phyloP scores from a whole-genome alignment of 2,113 vertebrate species.

The Sturnus vulgaris region DNA sequence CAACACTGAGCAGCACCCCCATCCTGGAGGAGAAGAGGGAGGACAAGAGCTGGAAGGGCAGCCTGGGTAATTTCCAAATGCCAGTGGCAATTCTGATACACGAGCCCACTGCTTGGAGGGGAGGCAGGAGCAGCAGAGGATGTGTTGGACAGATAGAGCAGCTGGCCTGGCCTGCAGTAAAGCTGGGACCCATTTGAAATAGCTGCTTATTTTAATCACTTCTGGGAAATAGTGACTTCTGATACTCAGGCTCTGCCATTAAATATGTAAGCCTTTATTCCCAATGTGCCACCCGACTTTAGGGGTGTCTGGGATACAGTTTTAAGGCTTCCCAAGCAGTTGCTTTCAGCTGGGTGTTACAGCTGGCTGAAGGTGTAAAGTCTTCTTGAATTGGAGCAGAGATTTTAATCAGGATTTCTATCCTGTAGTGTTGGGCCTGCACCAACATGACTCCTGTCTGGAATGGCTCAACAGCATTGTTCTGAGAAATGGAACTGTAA shows the following conservation, averaged over 20 bases:
- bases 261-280: not conserved
- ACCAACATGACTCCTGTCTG: not conserved
- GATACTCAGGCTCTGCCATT: not conserved
- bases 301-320: not conserved
- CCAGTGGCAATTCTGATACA: not conserved
- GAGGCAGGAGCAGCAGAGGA: not conserved
- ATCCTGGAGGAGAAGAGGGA: constrained; percentile 93
- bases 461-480: not conserved
- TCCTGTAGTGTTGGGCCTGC: not conserved
- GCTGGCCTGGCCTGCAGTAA: not conserved
- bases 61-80: constrained; percentile 81
- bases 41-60: constrained; percentile 95
- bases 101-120: not conserved
- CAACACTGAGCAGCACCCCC: constrained; percentile 87
- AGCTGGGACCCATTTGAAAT: not conserved
- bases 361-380: not conserved
- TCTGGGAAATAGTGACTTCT: not conserved
- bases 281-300: not conserved
- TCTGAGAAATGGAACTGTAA: not conserved
- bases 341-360: not conserved
- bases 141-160: not conserved
- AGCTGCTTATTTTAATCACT: not conserved
- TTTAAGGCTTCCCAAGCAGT: not conserved
- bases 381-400: not conserved
- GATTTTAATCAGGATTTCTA: not conserved